phyloP scores from a whole-genome alignment of 2,113 vertebrate species.

The Passerina amoena region DNA sequence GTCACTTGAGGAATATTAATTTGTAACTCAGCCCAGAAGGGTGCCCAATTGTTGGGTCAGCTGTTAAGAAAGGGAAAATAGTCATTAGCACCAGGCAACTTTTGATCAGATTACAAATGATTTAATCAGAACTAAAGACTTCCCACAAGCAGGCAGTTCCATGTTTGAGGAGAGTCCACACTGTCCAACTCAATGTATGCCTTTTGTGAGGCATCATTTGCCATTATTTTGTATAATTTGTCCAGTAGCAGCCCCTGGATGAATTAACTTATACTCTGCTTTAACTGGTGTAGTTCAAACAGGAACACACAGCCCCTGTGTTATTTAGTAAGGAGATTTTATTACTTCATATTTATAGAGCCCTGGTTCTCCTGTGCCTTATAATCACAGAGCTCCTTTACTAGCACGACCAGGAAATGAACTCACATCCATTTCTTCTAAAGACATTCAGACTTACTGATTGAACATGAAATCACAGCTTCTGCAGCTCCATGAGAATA shows the following conservation, averaged over 20 bases:
- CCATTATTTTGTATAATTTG: neutral
- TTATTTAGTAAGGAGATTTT: neutral
- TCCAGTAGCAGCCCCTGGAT: neutral
- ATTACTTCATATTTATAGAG: neutral
- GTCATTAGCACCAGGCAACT: neutral
- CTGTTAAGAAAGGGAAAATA: neutral
- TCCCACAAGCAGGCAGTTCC: neutral
- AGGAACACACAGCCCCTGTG: neutral
- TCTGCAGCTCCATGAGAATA: neutral
- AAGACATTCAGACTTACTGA: neutral
- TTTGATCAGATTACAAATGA: conserved; percentile 23
- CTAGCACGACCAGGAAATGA: neutral
- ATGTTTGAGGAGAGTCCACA: neutral
- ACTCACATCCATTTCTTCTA: neutral
- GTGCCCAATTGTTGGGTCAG: conserved; percentile 1
- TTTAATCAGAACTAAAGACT: neutral
- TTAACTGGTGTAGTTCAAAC: neutral
- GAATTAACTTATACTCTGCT: neutral
- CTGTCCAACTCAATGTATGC: neutral
- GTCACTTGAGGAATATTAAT: neutral
- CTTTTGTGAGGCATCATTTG: neutral
- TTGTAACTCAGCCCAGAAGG: neutral
- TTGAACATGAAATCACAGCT: neutral
- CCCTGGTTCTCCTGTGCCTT: neutral
- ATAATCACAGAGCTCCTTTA: neutral